phyloP scores from a whole-genome alignment of 1,140 invertebrate genomes.

The Antheraea pernyi region DNA sequence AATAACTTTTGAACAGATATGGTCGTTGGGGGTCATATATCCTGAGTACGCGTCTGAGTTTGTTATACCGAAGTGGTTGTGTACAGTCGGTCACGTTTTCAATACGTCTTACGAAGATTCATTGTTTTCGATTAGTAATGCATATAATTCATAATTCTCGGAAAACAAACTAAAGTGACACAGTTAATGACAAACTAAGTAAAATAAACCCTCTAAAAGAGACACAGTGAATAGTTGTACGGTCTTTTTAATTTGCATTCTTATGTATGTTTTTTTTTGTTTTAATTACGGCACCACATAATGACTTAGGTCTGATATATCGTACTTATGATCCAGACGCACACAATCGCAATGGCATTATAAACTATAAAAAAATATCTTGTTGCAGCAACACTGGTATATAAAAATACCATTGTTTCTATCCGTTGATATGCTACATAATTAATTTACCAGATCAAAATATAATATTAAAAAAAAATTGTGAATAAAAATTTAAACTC shows the following conservation, averaged over 20 bases:
- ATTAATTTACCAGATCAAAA: too few relatives aligned
- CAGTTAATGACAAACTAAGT: neutral
- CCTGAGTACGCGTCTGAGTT: neutral
- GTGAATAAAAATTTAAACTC: neutral
- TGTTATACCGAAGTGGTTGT: neutral
- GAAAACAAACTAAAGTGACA: neutral
- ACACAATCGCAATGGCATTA: too few relatives aligned
- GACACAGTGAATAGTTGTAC: neutral
- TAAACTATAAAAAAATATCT: too few relatives aligned
- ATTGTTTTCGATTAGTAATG: conserved; percentile 4
- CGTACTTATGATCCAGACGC: too few relatives aligned
- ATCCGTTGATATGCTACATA: too few relatives aligned
- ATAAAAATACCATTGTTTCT: too few relatives aligned
- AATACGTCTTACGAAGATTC: conserved; percentile 1
- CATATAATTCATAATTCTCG: neutral
- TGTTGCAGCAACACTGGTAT: too few relatives aligned
- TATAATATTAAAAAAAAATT: too few relatives aligned
- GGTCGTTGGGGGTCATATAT: neutral
- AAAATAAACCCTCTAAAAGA: neutral
- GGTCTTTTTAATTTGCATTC: neutral
- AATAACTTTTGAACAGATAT: too few relatives aligned
- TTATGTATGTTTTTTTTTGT: too few relatives aligned
- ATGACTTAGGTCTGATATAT: too few relatives aligned
- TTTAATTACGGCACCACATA: too few relatives aligned
- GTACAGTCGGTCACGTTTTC: conserved; percentile 2